Percentiles rank a stretch among this genome's conserved stretches.
Evolutionary conservation across 2,888 invertebrate species (phyloP).

Genomic region (Junonia oenone): DNA sequence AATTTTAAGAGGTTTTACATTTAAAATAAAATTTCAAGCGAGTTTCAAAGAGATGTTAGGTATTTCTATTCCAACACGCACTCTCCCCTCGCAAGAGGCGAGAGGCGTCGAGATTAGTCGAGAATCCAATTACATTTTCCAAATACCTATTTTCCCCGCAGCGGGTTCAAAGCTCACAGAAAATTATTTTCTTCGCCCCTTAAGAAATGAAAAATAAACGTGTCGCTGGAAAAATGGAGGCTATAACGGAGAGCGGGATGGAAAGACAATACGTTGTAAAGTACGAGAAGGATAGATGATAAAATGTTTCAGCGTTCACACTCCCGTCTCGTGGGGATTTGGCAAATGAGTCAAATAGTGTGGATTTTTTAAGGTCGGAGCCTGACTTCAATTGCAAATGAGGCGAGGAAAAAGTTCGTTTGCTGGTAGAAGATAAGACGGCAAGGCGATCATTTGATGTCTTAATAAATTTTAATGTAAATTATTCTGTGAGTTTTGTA

Average conservation of each 20-base stretch:
- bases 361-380: conserved; percentile 32
- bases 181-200: conserved; percentile 74
- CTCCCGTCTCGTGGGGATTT: conserved; percentile 50
- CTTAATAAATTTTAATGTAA: conserved; percentile 1
- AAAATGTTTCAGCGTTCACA: conserved; percentile 32
- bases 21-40: neutral
- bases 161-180: conserved; percentile 74
- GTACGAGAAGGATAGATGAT: conserved; percentile 38
- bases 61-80: conserved; percentile 58
- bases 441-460: conserved; percentile 34
- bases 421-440: conserved; percentile 35
- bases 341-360: conserved; percentile 55
- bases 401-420: conserved; percentile 33
- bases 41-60: conserved; percentile 5
- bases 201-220: conserved; percentile 77
- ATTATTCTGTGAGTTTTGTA: neutral
- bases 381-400: conserved; percentile 47
- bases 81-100: conserved; percentile 51
- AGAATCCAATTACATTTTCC: conserved; percentile 77
- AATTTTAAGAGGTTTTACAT: no score
- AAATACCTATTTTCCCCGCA: conserved; percentile 70
- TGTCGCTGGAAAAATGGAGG: conserved; percentile 44
- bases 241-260: conserved; percentile 43
- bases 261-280: conserved; percentile 23
- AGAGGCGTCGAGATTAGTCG: conserved; percentile 70